A percentile compares a stretch with the other conserved stretches of the same genome.
Evolutionary conservation across 1,140 invertebrate species (phyloP).

Genomic region (Leptonema lineaticorne): DNA sequence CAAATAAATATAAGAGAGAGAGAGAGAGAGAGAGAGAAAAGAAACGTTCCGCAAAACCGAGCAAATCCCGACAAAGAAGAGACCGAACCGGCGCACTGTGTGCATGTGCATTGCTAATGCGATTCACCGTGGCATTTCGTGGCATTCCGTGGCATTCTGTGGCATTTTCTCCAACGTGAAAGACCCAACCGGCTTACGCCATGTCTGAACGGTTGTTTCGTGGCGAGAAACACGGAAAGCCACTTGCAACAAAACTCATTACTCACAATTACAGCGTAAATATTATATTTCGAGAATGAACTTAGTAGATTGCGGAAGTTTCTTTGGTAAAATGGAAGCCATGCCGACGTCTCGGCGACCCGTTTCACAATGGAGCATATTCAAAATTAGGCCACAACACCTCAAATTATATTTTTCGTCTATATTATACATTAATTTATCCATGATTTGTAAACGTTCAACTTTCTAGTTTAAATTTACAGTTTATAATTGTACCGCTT

Average conservation of each 20-base stretch:
- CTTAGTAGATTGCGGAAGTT: not conserved
- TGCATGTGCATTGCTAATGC: constrained; percentile 20
- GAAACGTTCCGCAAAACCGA: too few relatives aligned
- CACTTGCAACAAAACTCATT: not conserved
- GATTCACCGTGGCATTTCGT: constrained; percentile 26
- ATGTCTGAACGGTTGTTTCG: not conserved
- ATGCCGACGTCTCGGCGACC: too few relatives aligned
- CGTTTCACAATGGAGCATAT: too few relatives aligned
- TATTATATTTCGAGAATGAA: not conserved
- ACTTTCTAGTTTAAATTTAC: too few relatives aligned
- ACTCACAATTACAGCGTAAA: not conserved
- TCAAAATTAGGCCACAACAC: not conserved
- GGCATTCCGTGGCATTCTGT: constrained; percentile 15
- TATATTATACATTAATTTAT: too few relatives aligned
- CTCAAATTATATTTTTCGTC: too few relatives aligned
- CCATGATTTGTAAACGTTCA: too few relatives aligned
- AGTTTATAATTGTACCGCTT: too few relatives aligned
- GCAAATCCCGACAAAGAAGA: too few relatives aligned
- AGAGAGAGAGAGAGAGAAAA: too few relatives aligned
- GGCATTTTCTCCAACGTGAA: not conserved
- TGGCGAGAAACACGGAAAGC: not conserved
- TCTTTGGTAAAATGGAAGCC: too few relatives aligned
- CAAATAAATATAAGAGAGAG: too few relatives aligned
- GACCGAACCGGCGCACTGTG: not conserved
- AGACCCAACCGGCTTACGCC: not conserved